A percentile compares a stretch with the other conserved stretches of the same genome.
Conservation (phyloP, 2,888 invertebrate species). For the Petrolisthes manimaculis region DNA sequence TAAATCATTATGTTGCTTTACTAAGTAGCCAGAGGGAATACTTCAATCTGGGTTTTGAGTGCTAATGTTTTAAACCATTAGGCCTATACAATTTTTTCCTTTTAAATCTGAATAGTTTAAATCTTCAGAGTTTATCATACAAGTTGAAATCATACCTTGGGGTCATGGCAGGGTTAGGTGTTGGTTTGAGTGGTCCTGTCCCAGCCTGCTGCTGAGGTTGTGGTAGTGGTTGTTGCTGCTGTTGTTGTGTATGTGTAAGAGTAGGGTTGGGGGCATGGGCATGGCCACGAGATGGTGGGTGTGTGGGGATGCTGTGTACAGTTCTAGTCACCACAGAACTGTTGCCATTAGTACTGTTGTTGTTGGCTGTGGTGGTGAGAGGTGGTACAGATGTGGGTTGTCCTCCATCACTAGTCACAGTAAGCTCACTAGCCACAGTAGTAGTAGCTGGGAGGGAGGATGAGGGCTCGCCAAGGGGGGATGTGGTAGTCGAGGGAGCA, state of each 20-base stretch:
- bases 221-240: not conserved
- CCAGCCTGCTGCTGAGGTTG: not conserved
- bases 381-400: not conserved
- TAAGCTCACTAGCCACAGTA: not conserved
- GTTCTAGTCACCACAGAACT: constrained; percentile 47
- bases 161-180: constrained; percentile 53
- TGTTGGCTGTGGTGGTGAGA: not conserved
- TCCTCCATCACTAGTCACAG: constrained; percentile 1
- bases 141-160: constrained; percentile 31
- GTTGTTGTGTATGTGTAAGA: not conserved
- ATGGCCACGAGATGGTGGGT: constrained; percentile 51
- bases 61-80: no score
- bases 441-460: constrained; percentile 3
- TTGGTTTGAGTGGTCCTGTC: constrained; percentile 31
- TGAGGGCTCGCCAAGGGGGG: not conserved
- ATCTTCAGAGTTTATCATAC: no score
- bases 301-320: constrained; percentile 62
- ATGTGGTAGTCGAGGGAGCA: constrained; percentile 14
- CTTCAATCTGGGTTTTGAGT: not conserved
- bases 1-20: no score
- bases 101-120: no score
- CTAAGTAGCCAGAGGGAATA: not conserved
- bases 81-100: no score
- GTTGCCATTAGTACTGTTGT: not conserved
- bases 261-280: constrained; percentile 48